A percentile compares a stretch with the other conserved stretches of the same genome.
Evolutionary conservation across 2,113 vertebrate genomes (phyloP).

Genomic region (Pseudorasbora parva): DNA sequence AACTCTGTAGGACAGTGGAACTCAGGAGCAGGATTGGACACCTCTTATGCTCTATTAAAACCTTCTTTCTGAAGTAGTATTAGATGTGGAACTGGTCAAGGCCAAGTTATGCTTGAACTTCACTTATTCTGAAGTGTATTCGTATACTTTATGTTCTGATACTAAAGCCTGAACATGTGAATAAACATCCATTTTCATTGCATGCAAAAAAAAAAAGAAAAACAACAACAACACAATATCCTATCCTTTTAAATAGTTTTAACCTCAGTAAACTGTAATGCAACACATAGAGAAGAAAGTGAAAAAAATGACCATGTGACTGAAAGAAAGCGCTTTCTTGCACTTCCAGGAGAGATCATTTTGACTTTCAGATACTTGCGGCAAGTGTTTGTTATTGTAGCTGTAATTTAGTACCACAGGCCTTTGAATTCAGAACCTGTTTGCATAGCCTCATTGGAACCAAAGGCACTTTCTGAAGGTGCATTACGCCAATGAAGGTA

Average conservation of each 20-base stretch:
- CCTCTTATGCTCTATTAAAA: not conserved
- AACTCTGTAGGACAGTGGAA: too few species aligned
- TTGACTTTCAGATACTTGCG: not conserved
- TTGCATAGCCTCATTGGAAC: not conserved
- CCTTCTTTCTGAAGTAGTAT: not conserved
- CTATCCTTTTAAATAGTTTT: not conserved
- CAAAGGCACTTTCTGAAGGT: not conserved
- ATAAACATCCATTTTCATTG: not conserved
- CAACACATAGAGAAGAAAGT: not conserved
- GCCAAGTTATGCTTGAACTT: not conserved
- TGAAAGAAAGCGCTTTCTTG: not conserved
- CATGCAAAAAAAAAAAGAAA: not conserved
- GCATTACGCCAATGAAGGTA: not conserved
- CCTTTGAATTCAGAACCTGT: not conserved
- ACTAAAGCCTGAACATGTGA: not conserved
- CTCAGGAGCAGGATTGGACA: too few species aligned
- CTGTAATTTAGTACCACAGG: slow-evolving; percentile 11
- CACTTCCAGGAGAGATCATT: not conserved
- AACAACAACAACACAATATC: too few species aligned
- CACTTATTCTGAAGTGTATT: not conserved
- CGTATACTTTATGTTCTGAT: too few species aligned
- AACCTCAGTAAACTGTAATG: not conserved
- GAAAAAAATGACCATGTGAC: not conserved
- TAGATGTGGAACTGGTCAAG: too few species aligned
- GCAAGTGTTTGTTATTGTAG: not conserved